These are phyloP conservation scores for Rotaria magnacalcarata DNA, from an alignment of 2,888 invertebrate genomes.

Conservation along the genomic window DNA sequence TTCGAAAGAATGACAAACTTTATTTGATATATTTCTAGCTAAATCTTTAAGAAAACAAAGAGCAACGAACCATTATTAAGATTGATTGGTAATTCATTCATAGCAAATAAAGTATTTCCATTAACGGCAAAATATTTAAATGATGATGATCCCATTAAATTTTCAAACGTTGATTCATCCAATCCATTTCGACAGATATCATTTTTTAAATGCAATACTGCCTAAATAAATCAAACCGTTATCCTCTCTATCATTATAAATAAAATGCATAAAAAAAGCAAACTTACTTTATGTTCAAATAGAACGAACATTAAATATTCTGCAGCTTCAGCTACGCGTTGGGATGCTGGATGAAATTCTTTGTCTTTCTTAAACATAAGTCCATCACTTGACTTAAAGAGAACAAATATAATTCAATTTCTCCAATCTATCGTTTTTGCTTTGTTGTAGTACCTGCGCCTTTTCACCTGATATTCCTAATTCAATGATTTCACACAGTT, in stretches of 20 bases:
- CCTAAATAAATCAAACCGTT: background rate
- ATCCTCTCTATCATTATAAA: background rate
- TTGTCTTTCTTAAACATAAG: slow-evolving; percentile 74
- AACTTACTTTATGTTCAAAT: slow-evolving; percentile 71
- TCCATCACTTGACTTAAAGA: background rate
- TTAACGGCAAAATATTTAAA: slow-evolving; percentile 35
- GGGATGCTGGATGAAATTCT: slow-evolving; percentile 89
- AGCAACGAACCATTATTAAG: background rate
- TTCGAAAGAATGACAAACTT: too few relatives aligned
- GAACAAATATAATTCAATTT: background rate
- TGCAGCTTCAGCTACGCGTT: slow-evolving; percentile 93
- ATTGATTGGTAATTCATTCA: slow-evolving; percentile 1
- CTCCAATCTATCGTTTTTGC: background rate
- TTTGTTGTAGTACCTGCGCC: slow-evolving; percentile 61
- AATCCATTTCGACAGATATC: slow-evolving; percentile 31
- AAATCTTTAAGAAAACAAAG: background rate
- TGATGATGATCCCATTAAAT: background rate
- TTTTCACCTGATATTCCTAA: slow-evolving; percentile 93
- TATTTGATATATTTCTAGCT: too few relatives aligned
- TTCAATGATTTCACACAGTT: slow-evolving; percentile 90
- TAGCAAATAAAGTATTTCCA: slow-evolving; percentile 30
- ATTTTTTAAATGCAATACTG: slow-evolving; percentile 30
- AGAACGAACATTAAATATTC: slow-evolving; percentile 84
- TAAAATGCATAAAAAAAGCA: too few relatives aligned
- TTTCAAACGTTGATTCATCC: background rate